Evolutionary conservation across 1,140 invertebrate species (phyloP).

Genomic region (Calliphora vicina): DNA sequence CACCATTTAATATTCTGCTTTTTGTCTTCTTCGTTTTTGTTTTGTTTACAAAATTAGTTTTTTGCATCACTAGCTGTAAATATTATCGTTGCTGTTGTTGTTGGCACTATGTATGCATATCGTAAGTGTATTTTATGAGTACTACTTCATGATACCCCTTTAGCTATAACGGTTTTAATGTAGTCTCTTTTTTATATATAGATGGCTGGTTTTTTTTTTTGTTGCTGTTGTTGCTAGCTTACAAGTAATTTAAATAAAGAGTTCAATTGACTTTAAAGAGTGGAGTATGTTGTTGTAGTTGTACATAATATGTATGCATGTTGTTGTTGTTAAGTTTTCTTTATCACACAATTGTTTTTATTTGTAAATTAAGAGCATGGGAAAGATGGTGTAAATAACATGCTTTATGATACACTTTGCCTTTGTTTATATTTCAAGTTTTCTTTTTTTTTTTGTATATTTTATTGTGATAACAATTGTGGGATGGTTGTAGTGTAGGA

Average conservation of each 20-base stretch:
- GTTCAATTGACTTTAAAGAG: constrained; percentile 27
- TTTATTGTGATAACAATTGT: background rate
- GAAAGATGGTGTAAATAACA: background rate
- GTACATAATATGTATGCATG: background rate
- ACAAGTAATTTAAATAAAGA: constrained; percentile 27
- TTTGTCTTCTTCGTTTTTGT: background rate
- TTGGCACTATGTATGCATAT: too few relatives aligned
- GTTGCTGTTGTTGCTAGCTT: background rate
- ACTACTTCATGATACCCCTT: background rate
- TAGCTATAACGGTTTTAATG: constrained; percentile 27
- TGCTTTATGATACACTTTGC: background rate
- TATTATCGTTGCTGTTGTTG: background rate
- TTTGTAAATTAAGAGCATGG: background rate
- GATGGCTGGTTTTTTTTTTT: background rate
- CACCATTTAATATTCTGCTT: background rate
- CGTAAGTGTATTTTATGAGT: too few relatives aligned
- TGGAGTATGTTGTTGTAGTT: background rate
- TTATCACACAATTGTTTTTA: constrained; percentile 20
- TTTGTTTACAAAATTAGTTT: background rate
- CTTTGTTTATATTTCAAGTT: background rate
- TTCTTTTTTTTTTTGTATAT: background rate
- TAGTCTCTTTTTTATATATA: background rate
- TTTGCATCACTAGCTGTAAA: background rate
- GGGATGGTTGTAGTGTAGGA: too few relatives aligned
- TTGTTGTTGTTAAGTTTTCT: constrained; percentile 23